Evolutionary conservation across 2,113 vertebrate species (phyloP), one percentile per base, ranked within the genome.

Genomic region (Haemorhous mexicanus): DNA sequence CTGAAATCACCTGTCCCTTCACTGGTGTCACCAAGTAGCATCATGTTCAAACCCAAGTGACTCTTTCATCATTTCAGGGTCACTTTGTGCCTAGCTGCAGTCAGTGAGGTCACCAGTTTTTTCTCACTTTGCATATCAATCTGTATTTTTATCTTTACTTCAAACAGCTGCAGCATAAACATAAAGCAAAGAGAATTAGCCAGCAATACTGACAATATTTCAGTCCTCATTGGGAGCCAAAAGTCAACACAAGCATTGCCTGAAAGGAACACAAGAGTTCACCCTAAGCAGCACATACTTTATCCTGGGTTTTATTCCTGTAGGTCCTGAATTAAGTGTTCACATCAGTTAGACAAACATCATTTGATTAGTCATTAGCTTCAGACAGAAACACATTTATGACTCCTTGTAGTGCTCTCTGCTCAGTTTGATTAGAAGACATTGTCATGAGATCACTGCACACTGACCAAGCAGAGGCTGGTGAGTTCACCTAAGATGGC

Each of bases 301-400:
- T 9, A 80, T 55, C 76, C 55, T 53, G 33, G 43, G 24, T 32
- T 89, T 88, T 64, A 68, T 62, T 74, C 75, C 55, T 87, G 43
- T 41, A 61, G 53, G 66, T 67, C 79, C 86, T 90, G 74, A 78
- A 91, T 89, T 81, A 78, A 94, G 66, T 64, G 35, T 50, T 86
- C 64, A 50, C 59, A 64, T 86, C 69, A 84, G 37, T 3, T 55
- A 84, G 67, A 67, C 62, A 93, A 75, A 89, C 68, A 50, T 41
- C 1, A 84, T 93, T 95, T 82, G 69, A 78, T 22, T 68, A 66
- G n/a, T 84, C 83, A 76, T 95, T 90, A 93, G 37, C 72, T 84
- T 70, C 58, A 92, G 93, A 84, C 22, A 90, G 73, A 94, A 92
- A 52, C 56, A 70, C 23, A 64, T 88, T 56, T 52, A 46, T 35